Percentiles rank a stretch among this genome's conserved stretches.
These are phyloP conservation scores for Alethe diademata DNA, from an alignment of 2,113 vertebrate species.

Conservation along the genomic window DNA sequence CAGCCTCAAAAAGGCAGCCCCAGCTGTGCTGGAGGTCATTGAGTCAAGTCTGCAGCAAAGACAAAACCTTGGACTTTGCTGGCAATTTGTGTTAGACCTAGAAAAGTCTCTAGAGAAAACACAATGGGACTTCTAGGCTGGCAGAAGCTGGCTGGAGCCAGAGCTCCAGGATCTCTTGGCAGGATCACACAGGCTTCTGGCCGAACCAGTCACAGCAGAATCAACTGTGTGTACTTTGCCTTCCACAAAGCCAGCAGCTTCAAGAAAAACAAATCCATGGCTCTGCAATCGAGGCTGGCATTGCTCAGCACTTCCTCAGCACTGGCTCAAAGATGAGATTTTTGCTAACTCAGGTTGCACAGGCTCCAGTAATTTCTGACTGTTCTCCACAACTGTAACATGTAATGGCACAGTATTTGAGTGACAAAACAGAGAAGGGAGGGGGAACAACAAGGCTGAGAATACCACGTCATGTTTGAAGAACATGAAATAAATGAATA, in stretches of 20 bases:
- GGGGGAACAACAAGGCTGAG: neutral
- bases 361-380: neutral
- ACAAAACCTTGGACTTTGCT: neutral
- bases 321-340: accelerated
- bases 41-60: neutral
- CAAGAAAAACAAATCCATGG: neutral
- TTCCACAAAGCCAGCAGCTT: neutral
- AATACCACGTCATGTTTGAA: neutral
- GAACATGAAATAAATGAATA: neutral
- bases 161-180: neutral
- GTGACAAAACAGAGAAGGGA: neutral
- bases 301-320: neutral
- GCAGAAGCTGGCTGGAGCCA: neutral
- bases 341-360: neutral
- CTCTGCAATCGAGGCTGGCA: neutral
- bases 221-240: neutral
- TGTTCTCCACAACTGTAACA: neutral
- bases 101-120: neutral
- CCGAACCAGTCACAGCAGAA: neutral
- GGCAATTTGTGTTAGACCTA: neutral
- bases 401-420: neutral
- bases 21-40: neutral
- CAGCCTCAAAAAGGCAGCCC: neutral
- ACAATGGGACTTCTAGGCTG: accelerated
- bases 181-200: neutral